Conservation (phyloP, 2,888 invertebrate species). For the Chesias legatella region DNA sequence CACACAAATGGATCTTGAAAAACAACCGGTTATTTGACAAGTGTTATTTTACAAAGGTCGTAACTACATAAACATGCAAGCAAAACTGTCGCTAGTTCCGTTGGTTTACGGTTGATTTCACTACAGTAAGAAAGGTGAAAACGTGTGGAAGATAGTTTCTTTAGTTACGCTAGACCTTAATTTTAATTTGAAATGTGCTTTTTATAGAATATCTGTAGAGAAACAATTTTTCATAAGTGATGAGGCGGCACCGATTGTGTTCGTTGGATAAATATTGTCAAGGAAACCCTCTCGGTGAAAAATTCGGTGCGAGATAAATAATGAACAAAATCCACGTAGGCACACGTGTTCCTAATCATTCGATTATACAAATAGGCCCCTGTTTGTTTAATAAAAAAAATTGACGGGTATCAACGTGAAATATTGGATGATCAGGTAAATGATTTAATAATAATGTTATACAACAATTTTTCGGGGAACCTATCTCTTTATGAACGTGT, state of each 20-base stretch:
- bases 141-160: constrained; percentile 49
- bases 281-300: constrained; percentile 57
- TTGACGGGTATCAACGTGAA: constrained; percentile 41
- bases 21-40: constrained; percentile 76
- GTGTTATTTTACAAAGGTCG: constrained; percentile 44
- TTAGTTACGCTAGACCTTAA: constrained; percentile 73
- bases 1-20: constrained; percentile 74
- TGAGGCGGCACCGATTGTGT: constrained; percentile 76
- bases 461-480: too few species aligned
- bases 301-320: constrained; percentile 54
- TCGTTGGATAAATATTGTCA: constrained; percentile 75
- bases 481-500: too few species aligned
- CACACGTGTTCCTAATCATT: constrained; percentile 72
- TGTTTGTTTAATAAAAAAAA: constrained; percentile 43
- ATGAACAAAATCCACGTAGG: constrained; percentile 54
- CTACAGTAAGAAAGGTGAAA: constrained; percentile 30
- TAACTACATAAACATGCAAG: constrained; percentile 40
- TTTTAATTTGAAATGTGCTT: constrained; percentile 79
- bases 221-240: constrained; percentile 78
- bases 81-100: constrained; percentile 34
- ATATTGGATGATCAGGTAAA: constrained; percentile 30
- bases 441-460: too few species aligned
- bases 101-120: constrained; percentile 40
- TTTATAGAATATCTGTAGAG: constrained; percentile 73
- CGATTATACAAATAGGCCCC: constrained; percentile 56